Evolutionary conservation across 2,888 invertebrate genomes (phyloP), one percentile per base, ranked within the genome.

Genomic region (Hylaea fasciaria): DNA sequence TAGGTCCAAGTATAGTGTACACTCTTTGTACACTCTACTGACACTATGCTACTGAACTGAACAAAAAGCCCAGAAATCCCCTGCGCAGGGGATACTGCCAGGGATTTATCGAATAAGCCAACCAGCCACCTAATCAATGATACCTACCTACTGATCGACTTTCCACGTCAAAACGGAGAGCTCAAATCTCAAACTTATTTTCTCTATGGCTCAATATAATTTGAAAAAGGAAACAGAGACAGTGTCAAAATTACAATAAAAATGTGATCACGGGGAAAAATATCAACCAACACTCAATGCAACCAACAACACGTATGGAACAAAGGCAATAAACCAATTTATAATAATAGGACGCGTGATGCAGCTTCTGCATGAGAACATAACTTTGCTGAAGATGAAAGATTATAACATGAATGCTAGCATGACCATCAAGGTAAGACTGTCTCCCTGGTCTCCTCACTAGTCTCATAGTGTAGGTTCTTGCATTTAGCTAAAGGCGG

Each of bases 321-420:
- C 40, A 37, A 35, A 14, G 37, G 22, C 5, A 40, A 50, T 17
- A 40, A 22, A 12, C 50, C 32, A 32, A 37, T n/a, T n/a, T n/a
- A n/a, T 46, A 57, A 66, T 61, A 68, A 52, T 45, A 68, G 65
- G 57, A 60, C 37, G 48, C 59, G 81, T 71, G 57, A 91, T 91
- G 91, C 87, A 90, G 81, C 73, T 91, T 62, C 72, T 89, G 56
- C 85, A 82, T 60, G 87, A 90, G 57, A 85, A 83, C 60, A 80
- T 81, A 50, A 72, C 81, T 14, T 57, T 78, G 39, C 72, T 76
- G 61, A 71, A 76, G 13, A 72, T 80, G 51, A 81, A 72, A 50
- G 82, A 83, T 52, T 74, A 76, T 49, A 83, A 72, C 61, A 77
- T 83, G 71, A 83, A 65, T 62, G 70, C 77, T 22, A 78, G 74